phyloP scores from a whole-genome alignment of 2,113 vertebrate genomes.

The Scomber colias region DNA sequence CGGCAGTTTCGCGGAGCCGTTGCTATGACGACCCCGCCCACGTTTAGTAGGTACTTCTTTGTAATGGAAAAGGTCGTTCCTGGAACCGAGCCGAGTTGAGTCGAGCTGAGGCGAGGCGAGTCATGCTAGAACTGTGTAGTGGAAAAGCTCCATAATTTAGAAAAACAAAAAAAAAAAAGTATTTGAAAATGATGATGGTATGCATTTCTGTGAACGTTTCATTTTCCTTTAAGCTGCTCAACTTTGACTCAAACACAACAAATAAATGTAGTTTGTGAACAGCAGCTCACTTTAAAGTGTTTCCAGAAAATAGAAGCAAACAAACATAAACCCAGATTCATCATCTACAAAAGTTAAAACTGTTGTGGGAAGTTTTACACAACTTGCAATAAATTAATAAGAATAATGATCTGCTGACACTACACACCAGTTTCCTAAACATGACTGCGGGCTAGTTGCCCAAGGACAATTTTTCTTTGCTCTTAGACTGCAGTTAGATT shows the following conservation, averaged over 20 bases:
- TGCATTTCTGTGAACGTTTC: constrained; percentile 11
- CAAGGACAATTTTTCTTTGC: background rate
- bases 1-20: too few relatives aligned
- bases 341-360: background rate
- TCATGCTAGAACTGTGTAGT: too few relatives aligned
- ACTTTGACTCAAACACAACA: background rate
- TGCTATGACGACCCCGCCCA: too few relatives aligned
- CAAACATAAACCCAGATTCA: constrained; percentile 1
- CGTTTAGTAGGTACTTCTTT: too few relatives aligned
- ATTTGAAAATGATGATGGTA: too few relatives aligned
- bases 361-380: background rate
- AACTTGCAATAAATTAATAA: background rate
- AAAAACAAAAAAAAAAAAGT: too few relatives aligned
- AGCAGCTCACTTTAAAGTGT: constrained; percentile 3
- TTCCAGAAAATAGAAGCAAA: background rate
- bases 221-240: background rate
- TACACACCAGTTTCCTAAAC: background rate
- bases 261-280: background rate
- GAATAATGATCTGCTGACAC: background rate
- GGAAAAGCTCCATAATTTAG: too few relatives aligned
- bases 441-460: background rate
- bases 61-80: too few relatives aligned
- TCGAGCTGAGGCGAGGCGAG: too few relatives aligned
- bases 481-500: background rate
- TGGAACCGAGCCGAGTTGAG: too few relatives aligned